These are phyloP conservation scores for Montipora sp. DNA, from an alignment of 64 coral and sea anemone genomes.

Conservation along the genomic window DNA sequence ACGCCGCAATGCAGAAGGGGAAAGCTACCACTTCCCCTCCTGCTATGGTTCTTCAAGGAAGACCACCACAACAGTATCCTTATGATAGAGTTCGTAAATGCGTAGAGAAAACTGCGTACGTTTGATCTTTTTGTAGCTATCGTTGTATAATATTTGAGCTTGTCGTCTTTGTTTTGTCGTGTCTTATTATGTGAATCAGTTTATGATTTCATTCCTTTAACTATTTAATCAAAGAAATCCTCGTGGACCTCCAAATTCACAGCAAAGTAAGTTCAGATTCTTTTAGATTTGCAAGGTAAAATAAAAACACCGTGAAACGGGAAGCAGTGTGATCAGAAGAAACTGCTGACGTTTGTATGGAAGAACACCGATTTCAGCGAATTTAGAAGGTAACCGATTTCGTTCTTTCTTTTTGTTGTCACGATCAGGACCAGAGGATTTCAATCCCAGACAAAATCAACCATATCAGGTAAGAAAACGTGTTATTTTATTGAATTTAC, in stretches of 20 bases:
- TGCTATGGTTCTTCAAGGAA: constrained; percentile 53
- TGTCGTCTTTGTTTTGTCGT: constrained; percentile 57
- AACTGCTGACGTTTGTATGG: constrained; percentile 44
- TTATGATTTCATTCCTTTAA: constrained; percentile 77
- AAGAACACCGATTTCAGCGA: constrained; percentile 19
- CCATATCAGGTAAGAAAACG: background rate
- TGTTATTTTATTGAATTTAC: background rate
- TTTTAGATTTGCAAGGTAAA: constrained; percentile 25
- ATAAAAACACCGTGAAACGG: background rate
- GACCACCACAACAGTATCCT: constrained; percentile 78
- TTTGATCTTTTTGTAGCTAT: constrained; percentile 13
- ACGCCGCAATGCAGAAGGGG: constrained; percentile 95
- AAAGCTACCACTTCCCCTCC: constrained; percentile 80
- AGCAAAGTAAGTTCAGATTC: constrained; percentile 81
- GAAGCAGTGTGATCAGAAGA: background rate
- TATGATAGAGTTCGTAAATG: constrained; percentile 18
- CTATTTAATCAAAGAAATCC: constrained; percentile 71
- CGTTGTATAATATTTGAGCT: background rate
- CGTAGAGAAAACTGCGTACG: background rate
- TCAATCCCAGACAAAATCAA: constrained; percentile 31
- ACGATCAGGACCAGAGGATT: constrained; percentile 62
- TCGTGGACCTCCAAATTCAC: constrained; percentile 78
- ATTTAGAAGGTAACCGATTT: constrained; percentile 9
- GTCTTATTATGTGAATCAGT: constrained; percentile 56
- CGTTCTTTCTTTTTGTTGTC: background rate